Base-by-base conservation (phyloP, 2,113 vertebrate genomes). In the Plestiodon gilberti region DNA sequence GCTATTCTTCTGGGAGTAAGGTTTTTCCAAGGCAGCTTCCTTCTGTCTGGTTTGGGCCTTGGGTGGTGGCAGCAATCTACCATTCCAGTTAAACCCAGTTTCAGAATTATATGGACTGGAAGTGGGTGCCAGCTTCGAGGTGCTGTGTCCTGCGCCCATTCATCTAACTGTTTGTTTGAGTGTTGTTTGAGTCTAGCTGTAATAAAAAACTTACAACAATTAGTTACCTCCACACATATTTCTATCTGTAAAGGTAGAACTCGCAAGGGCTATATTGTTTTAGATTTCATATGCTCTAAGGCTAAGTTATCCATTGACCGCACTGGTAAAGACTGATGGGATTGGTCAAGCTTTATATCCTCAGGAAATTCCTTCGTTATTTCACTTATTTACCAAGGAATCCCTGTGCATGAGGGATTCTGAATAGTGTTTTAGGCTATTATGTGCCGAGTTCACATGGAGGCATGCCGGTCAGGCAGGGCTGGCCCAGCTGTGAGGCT, bases 151-250 rank as follows among this genome's bases (percentile, higher is more conserved):
- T n/a, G n/a, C n/a, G n/a, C n/a, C n/a, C n/a, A n/a, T n/a, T n/a
- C n/a, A n/a, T n/a, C n/a, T n/a, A n/a, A n/a, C n/a, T n/a, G n/a
- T n/a, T n/a, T n/a, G n/a, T n/a, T 78, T 70, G 67, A 85, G 70
- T 20, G 2, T 85, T 48, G 52, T 2, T 30, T 74, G 40, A 64
- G 9, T 35, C 40, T 6, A n/a, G 78, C 23, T 38, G 23, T 62
- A 75, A 86, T 62, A 75, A 86, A 74, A 35, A 43, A 38, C 61
- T 80, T n/a, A n/a, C n/a, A n/a, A 52, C 61, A 52, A 74, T 38
- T 81, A 30, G 40, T 81, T 86, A 23, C 40, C 30, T 59, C 70
- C n/a, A 55, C n/a, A 75, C 18, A 17, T 22, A 87, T 74, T 64
- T 28, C 43, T 75, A 33, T 74, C 33, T 40, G 38, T 74, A 52